These are phyloP conservation scores for Lordiphosa fenestrarum DNA, from an alignment of 2,888 invertebrate species.

Conservation along the genomic window DNA sequence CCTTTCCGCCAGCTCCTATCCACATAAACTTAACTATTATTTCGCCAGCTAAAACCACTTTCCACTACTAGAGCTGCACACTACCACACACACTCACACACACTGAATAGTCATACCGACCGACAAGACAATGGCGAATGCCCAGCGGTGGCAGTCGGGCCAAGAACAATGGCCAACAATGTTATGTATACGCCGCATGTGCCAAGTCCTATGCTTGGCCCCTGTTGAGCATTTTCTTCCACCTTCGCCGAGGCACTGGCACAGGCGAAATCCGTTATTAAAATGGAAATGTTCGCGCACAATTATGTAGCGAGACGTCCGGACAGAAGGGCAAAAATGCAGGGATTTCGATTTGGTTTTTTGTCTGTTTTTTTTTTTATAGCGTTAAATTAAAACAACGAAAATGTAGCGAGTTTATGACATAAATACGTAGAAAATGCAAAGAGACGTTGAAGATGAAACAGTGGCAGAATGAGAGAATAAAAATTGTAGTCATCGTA, in stretches of 20 bases:
- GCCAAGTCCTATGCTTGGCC: constrained; percentile 19
- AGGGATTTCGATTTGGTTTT: constrained; percentile 2
- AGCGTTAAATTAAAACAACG: constrained; percentile 65
- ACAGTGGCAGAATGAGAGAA: constrained; percentile 14
- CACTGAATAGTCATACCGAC: no score
- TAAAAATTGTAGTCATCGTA: constrained; percentile 47
- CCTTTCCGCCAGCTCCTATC: no score
- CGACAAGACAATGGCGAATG: constrained; percentile 14
- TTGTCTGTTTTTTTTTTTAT: constrained; percentile 17
- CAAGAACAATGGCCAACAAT: constrained; percentile 56
- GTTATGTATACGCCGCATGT: constrained; percentile 57
- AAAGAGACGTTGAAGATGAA: constrained; percentile 5
- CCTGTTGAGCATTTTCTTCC: constrained; percentile 10
- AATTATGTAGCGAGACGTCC: constrained; percentile 47
- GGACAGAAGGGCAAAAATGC: no score
- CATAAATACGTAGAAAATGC: constrained; percentile 28
- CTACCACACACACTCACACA: neutral
- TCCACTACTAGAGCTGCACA: no score
- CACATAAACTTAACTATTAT: no score
- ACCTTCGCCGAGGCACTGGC: neutral
- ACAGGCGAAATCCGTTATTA: constrained; percentile 27
- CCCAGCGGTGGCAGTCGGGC: constrained; percentile 18
- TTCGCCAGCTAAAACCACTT: no score
- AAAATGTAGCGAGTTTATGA: constrained; percentile 41
- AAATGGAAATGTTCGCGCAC: constrained; percentile 46